Evolutionary conservation across 2,113 vertebrate species (phyloP).

Genomic region (Antechinus flavipes): DNA sequence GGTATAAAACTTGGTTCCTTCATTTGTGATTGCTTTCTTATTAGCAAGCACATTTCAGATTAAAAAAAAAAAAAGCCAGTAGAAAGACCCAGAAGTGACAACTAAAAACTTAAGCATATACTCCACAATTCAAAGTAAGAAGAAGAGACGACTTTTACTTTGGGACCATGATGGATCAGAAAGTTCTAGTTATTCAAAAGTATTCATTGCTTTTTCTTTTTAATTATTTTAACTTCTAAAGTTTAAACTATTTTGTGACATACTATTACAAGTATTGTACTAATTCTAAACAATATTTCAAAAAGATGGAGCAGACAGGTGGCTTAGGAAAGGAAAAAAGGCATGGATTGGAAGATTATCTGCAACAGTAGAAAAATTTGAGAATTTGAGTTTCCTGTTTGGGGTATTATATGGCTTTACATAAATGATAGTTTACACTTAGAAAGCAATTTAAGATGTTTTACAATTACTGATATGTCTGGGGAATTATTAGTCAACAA

Average conservation of each 20-base stretch:
- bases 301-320: neutral
- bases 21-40: neutral
- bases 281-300: neutral
- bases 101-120: neutral
- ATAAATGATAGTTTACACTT: neutral
- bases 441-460: neutral
- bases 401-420: neutral
- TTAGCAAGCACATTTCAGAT: neutral
- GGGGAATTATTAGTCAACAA: neutral
- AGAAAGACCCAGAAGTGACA: neutral
- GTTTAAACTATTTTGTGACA: neutral
- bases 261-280: neutral
- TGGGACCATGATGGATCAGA: neutral
- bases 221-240: neutral
- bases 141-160: neutral
- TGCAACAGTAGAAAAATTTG: neutral
- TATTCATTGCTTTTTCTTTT: neutral
- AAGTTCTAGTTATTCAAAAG: neutral
- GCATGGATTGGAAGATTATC: neutral
- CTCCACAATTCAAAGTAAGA: neutral
- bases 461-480: neutral
- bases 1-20: neutral
- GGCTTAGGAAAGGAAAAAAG: neutral
- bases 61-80: neutral
- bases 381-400: neutral